Evolutionary conservation across 2,113 vertebrate genomes (phyloP).

Genomic region (Stegostoma tigrinum): DNA sequence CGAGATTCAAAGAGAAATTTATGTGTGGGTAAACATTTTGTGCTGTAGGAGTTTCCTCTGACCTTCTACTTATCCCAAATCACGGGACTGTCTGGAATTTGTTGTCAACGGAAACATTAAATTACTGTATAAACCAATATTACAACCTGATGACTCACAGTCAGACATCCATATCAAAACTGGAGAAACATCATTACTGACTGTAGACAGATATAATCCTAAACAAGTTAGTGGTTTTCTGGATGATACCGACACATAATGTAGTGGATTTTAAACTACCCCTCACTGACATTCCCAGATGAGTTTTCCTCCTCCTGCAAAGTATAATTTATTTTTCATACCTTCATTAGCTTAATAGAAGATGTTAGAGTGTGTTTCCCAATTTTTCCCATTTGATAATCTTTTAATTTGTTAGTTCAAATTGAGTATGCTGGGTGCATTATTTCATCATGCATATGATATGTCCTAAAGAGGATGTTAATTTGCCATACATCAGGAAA

Average conservation of each 20-base stretch:
- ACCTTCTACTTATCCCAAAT: constrained; percentile 8
- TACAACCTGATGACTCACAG: constrained; percentile 4
- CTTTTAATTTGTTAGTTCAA: background rate
- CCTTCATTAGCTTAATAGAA: background rate
- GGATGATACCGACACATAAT: background rate
- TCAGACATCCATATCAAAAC: background rate
- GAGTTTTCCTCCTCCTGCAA: background rate
- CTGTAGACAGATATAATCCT: constrained; percentile 19
- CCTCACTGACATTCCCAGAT: background rate
- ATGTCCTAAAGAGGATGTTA: background rate
- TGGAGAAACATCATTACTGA: constrained; percentile 28
- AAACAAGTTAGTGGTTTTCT: background rate
- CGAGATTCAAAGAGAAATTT: background rate
- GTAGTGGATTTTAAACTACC: background rate
- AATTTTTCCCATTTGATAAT: background rate
- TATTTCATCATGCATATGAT: background rate
- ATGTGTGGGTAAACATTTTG: background rate
- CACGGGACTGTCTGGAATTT: constrained; percentile 1
- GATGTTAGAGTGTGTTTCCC: background rate
- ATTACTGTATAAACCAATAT: background rate
- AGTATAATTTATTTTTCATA: background rate
- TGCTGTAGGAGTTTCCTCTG: constrained; percentile 21
- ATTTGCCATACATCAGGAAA: background rate
- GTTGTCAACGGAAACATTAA: constrained; percentile 14
- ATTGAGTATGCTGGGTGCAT: background rate